Conservation (phyloP, 2,888 invertebrate genomes). For the Fragum fragum region DNA sequence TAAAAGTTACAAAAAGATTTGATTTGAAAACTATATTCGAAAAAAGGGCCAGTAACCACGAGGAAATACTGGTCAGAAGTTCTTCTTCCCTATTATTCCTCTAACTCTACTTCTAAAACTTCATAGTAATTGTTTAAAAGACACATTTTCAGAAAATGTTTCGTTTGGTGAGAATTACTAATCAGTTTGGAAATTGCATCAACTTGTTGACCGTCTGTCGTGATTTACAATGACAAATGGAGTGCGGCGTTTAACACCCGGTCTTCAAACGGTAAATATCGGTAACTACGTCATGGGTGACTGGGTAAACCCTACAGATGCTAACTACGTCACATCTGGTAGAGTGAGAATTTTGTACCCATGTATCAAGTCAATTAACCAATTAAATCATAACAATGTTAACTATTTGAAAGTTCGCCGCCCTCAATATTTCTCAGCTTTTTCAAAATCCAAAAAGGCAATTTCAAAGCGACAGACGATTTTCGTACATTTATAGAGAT, state of each 20-base stretch:
- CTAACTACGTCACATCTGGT: constrained; percentile 13
- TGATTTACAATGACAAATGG: background rate
- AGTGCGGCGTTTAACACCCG: constrained; percentile 35
- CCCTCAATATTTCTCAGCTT: background rate
- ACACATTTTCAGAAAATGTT: too few species aligned
- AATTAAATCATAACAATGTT: constrained; percentile 23
- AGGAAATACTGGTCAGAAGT: too few species aligned
- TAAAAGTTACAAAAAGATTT: too few species aligned
- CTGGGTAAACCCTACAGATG: constrained; percentile 31
- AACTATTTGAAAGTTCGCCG: constrained; percentile 9
- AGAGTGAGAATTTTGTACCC: constrained; percentile 14
- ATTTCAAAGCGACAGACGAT: constrained; percentile 7
- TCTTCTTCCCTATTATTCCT: too few species aligned
- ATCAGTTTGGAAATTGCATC: background rate
- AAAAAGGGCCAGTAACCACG: too few species aligned
- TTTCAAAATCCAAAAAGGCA: background rate
- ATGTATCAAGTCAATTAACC: constrained; percentile 21
- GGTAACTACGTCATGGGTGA: constrained; percentile 30
- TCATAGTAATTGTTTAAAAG: too few species aligned
- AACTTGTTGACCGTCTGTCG: constrained; percentile 24
- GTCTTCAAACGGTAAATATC: constrained; percentile 27
- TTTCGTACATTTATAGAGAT: background rate
- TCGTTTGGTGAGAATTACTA: too few species aligned
- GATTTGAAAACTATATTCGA: too few species aligned
- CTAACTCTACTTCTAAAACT: too few species aligned